These are phyloP conservation scores for Corvus cornix DNA, from an alignment of 2,113 vertebrate species.

Conservation along the genomic window DNA sequence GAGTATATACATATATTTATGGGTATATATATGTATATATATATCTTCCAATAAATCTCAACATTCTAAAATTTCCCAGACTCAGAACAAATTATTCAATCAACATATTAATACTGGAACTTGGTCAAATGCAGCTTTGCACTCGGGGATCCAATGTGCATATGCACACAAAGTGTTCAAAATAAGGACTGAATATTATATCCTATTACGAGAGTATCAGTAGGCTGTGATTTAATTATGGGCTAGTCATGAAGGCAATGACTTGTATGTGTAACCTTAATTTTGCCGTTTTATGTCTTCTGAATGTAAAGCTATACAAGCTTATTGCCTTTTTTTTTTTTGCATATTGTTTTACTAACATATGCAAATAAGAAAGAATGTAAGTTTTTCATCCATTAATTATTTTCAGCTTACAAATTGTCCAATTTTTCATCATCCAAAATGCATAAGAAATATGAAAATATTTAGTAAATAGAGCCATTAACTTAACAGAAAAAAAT, in stretches of 20 bases:
- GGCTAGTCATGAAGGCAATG: neutral
- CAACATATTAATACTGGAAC: neutral
- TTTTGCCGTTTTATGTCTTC: neutral
- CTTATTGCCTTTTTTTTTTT: neutral
- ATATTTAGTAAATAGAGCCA: constrained; percentile 59
- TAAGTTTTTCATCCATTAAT: neutral
- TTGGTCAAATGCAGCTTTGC: accelerated
- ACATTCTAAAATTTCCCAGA: neutral
- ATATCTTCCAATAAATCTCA: neutral
- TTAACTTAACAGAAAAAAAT: constrained; percentile 64
- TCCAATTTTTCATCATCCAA: neutral
- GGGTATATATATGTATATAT: neutral
- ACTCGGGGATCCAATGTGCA: neutral
- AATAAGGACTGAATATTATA: neutral
- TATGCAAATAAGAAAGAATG: neutral
- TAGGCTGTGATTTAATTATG: neutral
- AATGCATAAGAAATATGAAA: constrained; percentile 47
- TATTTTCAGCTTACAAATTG: constrained; percentile 40
- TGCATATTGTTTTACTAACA: neutral
- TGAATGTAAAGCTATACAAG: neutral
- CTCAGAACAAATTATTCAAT: neutral
- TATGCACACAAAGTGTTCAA: neutral
- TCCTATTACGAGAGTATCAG: neutral
- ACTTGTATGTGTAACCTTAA: neutral
- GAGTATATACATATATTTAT: neutral